Evolutionary conservation across 2,113 vertebrate genomes (phyloP), one percentile per base, ranked within the genome.

Genomic region (Austrofundulus limnaeus): DNA sequence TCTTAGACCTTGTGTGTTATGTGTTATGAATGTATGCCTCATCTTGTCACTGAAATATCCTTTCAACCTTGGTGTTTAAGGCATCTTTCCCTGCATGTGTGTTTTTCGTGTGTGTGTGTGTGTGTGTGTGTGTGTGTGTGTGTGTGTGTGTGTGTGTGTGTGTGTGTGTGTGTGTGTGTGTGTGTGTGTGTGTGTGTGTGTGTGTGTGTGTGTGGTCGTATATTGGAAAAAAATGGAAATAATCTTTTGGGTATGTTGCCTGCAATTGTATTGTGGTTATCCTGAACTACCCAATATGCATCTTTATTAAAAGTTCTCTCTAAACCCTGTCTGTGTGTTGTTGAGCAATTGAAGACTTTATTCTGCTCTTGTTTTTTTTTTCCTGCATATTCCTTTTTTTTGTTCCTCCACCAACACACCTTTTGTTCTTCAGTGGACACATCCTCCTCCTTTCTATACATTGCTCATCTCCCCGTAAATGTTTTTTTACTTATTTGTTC

Each of bases 281-380:
- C 74, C 66, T 53, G 54, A 84, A 77, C 37, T 51, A 75, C 72
- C 65, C 56, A 48, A 41, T 59, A 60, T 77, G 83, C 81, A 88
- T 85, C 71, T 70, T 51, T 88, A 75, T 86, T 73, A 80, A 84
- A 83, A 87, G 86, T 78, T 45, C 54, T 61, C 75, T 57, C 41
- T 52, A 21, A 61, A 74, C 64, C 67, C 70, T 79, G 74, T 68
- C 39, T 25, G n/a, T 72, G 23, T 56, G 51, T 82, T 21, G 37
- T 58, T 39, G 37, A 13, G 24, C 49, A 21, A 28, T 55, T 56
- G 41, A 74, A 86, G 57, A 76, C 48, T 66, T 70, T 46, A 45
- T 39, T 66, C 31, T 81, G 34, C 59, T 82, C 19, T 42, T 43
- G 63, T 49, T 47, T 46, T 47, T 23, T 34, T 46, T 34, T 68